Base-by-base conservation (phyloP, 2,113 vertebrate genomes). In the Xyliphius kryptos region DNA sequence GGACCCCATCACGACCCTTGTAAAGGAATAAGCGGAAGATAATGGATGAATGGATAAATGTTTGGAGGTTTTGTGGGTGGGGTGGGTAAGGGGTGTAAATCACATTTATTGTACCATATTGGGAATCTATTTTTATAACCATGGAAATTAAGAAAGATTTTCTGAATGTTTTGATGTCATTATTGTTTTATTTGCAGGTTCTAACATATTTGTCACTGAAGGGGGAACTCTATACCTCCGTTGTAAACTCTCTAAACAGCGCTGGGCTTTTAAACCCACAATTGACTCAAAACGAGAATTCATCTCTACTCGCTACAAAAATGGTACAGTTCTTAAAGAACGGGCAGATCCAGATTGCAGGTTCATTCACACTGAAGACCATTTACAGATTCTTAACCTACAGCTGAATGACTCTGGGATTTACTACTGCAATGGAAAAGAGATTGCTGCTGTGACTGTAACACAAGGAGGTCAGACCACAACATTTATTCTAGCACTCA, bases 141-240 rank as follows among this genome's bases (percentile, higher is more conserved):
- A 32, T 32, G 7, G 26, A 32, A 3, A 32, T 32, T 32, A 32
- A 32, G 4, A 32, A 3, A 32, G 26, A 32, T 32, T 32, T 32
- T 32, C 26, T 32, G 40, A 12, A 12, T 41, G 9, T 41, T 41
- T 6, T 1, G 10, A 10, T 41, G 40, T 41, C 10, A 41, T 10
- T 41, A 14, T 41, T 41, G 40, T 41, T 41, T 41, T 7, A 41
- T 41, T 41, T 37, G 26, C 72, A 85, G 83, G 75, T 5, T 4
- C 1, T 0, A 56, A 71, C 26, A 73, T 78, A 17, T 0, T 0
- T 0, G 73, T 81, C 43, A 47, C 69, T 2, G 67, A 59, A 0
- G 84, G 84, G 10, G 48, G 79, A 48, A 81, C 78, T 1, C 68
- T 84, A 64, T 66, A 80, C 53, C 75, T 86, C 1, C 76, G 79